Base-by-base conservation (phyloP, 2,113 vertebrate species). In the Dissostichus mawsoni region DNA sequence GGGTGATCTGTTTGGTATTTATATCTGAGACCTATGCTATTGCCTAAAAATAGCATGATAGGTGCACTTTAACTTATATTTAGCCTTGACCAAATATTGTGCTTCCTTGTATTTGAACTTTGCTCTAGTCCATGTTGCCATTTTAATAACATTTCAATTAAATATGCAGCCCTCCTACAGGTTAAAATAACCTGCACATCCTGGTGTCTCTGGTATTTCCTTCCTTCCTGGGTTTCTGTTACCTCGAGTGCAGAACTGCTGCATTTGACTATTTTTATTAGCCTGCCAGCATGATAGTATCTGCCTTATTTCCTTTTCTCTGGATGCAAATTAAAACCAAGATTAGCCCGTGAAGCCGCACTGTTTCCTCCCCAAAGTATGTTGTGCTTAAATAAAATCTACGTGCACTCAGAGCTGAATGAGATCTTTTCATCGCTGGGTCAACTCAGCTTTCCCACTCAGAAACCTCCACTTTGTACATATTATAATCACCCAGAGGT, bases 401-500 rank as follows among this genome's bases (percentile, higher is more conserved):
- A 3, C 13, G 13, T 51, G 17, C 53, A 53, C 29, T 67, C 12
- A 16, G 17, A 23, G 7, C 47, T 74, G 33, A 74, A 45, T 77
- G 51, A 36, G 16, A 57, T 72, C 45, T 63, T 61, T 80, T 74
- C 59, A 83, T 17, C 51, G 11, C n/a, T 59, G 9, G 68, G 51
- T 45, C 36, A 62, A 69, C 69, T 74, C 62, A 55, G n/a, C 67
- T 57, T 16, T 70, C 65, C 12, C 18, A 56, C 48, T 86, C 69
- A 61, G 47, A 73, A 79, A 74, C 23, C 5, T 81, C 71, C 51
- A 51, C 59, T 64, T 70, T 36, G 25, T 61, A 25, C 51, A 47
- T 33, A 10, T 66, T 70, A 29, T 81, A 74, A 76, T 66, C 52
- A 78, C 45, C 56, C 47, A 58, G 55, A 74, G 70, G 65, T 79